A percentile compares a stretch with the other conserved stretches of the same genome.
Evolutionary conservation across 2,113 vertebrate genomes (phyloP).

Genomic region (Platanista minor): DNA sequence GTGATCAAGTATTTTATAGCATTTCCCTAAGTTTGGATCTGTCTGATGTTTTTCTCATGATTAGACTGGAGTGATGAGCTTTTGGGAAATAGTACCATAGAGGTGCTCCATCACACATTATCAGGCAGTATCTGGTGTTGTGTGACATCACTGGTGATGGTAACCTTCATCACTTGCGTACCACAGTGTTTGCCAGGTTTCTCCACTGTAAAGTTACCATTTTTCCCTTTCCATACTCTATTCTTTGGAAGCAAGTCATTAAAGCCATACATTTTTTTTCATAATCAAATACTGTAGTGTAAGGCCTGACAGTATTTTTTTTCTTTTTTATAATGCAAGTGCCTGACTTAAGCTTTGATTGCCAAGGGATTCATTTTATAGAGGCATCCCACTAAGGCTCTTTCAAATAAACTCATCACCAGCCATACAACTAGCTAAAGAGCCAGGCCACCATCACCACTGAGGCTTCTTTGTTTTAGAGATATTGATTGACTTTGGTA

Average conservation of each 20-base stretch:
- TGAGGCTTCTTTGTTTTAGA: not conserved
- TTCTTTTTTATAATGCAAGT: not conserved
- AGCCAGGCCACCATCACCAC: not conserved
- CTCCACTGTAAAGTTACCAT: not conserved
- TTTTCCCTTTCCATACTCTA: not conserved
- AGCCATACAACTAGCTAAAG: not conserved
- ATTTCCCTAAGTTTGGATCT: not conserved
- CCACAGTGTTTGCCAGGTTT: not conserved
- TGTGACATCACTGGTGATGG: rapidly evolving
- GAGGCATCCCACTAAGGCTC: not conserved
- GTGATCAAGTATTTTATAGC: not conserved
- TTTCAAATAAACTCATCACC: not conserved
- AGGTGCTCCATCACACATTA: not conserved
- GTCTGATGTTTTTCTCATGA: not conserved
- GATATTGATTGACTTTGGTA: not conserved
- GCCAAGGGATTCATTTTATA: not conserved
- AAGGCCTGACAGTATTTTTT: not conserved
- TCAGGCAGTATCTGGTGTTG: not conserved
- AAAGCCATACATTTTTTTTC: not conserved
- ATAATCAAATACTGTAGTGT: not conserved
- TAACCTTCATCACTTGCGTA: not conserved
- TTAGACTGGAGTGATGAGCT: not conserved
- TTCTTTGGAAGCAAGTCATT: not conserved
- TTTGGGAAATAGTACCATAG: not conserved
- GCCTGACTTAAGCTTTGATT: not conserved